phyloP scores from a whole-genome alignment of 1,140 invertebrate species.

The Dendroctonus ponderosae region DNA sequence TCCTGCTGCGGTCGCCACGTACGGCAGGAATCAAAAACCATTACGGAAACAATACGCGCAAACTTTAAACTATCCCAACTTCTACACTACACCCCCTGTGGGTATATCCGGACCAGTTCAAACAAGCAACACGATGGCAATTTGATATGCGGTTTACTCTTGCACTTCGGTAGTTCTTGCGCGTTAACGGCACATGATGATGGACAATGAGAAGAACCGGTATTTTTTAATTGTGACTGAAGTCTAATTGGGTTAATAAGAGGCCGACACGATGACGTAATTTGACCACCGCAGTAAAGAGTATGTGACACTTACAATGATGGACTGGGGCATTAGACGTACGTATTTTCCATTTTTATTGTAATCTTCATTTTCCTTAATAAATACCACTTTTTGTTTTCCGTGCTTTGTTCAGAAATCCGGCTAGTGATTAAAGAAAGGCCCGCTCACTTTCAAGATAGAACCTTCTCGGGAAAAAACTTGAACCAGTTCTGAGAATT shows the following conservation, averaged over 20 bases:
- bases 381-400: too few species aligned
- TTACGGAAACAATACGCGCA: background rate
- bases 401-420: too few species aligned
- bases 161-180: background rate
- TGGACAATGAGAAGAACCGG: constrained; percentile 7
- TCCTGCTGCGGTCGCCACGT: constrained; percentile 15
- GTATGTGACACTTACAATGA: constrained; percentile 53
- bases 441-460: too few species aligned
- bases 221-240: constrained; percentile 12
- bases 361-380: too few species aligned
- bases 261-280: constrained; percentile 10
- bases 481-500: too few species aligned
- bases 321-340: constrained; percentile 81
- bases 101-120: too few species aligned
- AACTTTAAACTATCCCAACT: too few species aligned
- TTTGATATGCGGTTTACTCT: too few species aligned
- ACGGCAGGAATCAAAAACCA: constrained; percentile 23
- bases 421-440: too few species aligned
- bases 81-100: too few species aligned
- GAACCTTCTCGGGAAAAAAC: too few species aligned
- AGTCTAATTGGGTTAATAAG: constrained; percentile 13
- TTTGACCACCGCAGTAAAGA: background rate
- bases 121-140: too few species aligned
- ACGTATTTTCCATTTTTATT: constrained; percentile 52
- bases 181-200: background rate